phyloP scores from a whole-genome alignment of 2,888 invertebrate species.

The Andrena dorsata region DNA sequence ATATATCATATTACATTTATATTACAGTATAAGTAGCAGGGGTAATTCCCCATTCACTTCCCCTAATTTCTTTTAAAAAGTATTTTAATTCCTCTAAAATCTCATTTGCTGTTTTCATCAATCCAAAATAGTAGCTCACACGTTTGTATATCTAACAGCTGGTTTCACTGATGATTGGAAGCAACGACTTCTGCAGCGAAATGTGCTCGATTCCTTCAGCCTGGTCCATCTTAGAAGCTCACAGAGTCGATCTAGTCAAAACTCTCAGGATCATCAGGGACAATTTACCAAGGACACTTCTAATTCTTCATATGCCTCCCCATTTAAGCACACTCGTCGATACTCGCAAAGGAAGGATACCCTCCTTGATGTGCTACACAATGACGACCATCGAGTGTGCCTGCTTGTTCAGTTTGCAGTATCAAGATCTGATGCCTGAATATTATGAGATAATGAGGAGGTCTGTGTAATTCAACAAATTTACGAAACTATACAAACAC shows the following conservation, averaged over 20 bases:
- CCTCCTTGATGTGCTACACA: slow-evolving; percentile 83
- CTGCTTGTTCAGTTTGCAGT: slow-evolving; percentile 86
- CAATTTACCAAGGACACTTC: slow-evolving; percentile 87
- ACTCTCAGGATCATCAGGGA: slow-evolving; percentile 86
- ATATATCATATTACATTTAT: too few relatives aligned
- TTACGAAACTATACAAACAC: neutral
- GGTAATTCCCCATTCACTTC: too few relatives aligned
- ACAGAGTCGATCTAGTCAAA: slow-evolving; percentile 85
- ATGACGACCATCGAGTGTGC: slow-evolving; percentile 86
- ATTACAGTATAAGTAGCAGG: too few relatives aligned
- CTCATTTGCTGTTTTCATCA: neutral
- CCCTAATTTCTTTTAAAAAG: too few relatives aligned
- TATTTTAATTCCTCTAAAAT: neutral
- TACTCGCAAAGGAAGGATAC: slow-evolving; percentile 79
- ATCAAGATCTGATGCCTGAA: slow-evolving; percentile 77
- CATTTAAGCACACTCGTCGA: slow-evolving; percentile 84
- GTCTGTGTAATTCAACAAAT: slow-evolving; percentile 51
- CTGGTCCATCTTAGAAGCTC: slow-evolving; percentile 83
- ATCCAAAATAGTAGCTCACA: neutral
- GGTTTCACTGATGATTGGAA: slow-evolving; percentile 87
- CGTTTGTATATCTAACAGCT: slow-evolving; percentile 83
- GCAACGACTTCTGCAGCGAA: slow-evolving; percentile 88
- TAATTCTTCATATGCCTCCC: slow-evolving; percentile 86
- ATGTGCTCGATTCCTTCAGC: slow-evolving; percentile 86
- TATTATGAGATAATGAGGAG: slow-evolving; percentile 85